Conservation (phyloP, 2,888 invertebrate species). For the Hofmannophila pseudospretella region DNA sequence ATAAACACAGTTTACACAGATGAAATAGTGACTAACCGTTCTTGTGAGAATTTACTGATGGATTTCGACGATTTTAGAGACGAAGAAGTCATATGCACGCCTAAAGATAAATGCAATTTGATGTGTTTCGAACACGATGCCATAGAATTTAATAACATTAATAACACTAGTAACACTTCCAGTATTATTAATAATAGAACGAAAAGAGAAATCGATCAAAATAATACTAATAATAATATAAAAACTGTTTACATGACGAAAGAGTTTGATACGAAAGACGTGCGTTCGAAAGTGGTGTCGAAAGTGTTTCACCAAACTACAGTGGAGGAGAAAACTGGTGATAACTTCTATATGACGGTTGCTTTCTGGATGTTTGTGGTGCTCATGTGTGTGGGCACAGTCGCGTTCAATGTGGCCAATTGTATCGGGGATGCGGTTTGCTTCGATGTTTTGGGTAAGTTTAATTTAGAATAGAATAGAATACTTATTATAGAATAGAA, state of each 20-base stretch:
- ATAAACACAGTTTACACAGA: constrained; percentile 52
- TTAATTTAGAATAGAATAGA: too few relatives aligned
- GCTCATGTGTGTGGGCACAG: constrained; percentile 84
- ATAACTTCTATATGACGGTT: constrained; percentile 74
- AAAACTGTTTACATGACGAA: constrained; percentile 17
- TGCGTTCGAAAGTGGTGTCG: constrained; percentile 13
- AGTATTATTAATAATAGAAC: constrained; percentile 17
- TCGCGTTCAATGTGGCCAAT: constrained; percentile 90
- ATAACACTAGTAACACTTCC: too few relatives aligned
- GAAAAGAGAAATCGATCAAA: constrained; percentile 19
- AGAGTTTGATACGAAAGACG: constrained; percentile 15
- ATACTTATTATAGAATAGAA: too few relatives aligned
- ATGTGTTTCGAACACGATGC: constrained; percentile 49
- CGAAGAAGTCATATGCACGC: constrained; percentile 42
- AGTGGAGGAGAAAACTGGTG: constrained; percentile 11
- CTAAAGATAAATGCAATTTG: constrained; percentile 46
- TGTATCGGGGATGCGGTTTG: constrained; percentile 94
- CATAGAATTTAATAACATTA: constrained; percentile 6
- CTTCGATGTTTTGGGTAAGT: constrained; percentile 88
- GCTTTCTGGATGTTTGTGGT: constrained; percentile 87
- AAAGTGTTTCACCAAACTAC: constrained; percentile 12
- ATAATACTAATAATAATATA: constrained; percentile 1
- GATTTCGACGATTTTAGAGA: constrained; percentile 34
- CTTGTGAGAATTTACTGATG: constrained; percentile 56
- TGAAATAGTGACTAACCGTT: constrained; percentile 32